A percentile compares a stretch with the other conserved stretches of the same genome.
phyloP scores from a whole-genome alignment of 2,113 vertebrate genomes.

The Gopherus evgoodei region DNA sequence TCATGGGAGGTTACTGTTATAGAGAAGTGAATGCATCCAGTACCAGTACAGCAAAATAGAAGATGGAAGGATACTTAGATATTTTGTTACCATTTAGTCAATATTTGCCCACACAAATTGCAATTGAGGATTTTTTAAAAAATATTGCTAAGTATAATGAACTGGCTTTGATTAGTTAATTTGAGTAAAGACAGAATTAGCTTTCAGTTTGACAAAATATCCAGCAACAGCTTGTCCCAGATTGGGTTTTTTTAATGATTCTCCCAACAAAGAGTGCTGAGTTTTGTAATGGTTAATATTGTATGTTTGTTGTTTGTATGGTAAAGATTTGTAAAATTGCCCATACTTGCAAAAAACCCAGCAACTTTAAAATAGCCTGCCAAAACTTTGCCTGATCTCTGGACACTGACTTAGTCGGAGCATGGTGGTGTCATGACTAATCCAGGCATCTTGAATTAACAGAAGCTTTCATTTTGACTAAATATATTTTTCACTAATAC shows the following conservation, averaged over 20 bases:
- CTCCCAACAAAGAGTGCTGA: neutral
- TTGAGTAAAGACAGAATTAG: neutral
- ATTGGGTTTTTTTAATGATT: neutral
- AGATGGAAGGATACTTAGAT: neutral
- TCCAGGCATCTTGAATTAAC: neutral
- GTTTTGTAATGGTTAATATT: neutral
- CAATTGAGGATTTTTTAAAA: neutral
- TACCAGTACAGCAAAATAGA: neutral
- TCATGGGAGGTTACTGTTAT: neutral
- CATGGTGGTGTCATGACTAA: neutral
- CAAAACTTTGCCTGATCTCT: neutral
- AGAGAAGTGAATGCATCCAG: neutral
- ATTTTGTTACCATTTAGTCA: neutral
- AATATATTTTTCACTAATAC: neutral
- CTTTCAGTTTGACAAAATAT: neutral
- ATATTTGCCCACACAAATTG: neutral
- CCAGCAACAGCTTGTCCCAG: neutral
- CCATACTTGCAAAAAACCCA: neutral
- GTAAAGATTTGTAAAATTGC: neutral
- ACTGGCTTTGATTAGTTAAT: neutral
- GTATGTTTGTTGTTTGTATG: neutral
- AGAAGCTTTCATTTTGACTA: neutral
- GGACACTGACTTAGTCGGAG: neutral
- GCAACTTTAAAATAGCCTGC: neutral
- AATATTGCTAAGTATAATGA: neutral